phyloP scores from a whole-genome alignment of 1,140 invertebrate genomes.

The Triops longicaudatus region DNA sequence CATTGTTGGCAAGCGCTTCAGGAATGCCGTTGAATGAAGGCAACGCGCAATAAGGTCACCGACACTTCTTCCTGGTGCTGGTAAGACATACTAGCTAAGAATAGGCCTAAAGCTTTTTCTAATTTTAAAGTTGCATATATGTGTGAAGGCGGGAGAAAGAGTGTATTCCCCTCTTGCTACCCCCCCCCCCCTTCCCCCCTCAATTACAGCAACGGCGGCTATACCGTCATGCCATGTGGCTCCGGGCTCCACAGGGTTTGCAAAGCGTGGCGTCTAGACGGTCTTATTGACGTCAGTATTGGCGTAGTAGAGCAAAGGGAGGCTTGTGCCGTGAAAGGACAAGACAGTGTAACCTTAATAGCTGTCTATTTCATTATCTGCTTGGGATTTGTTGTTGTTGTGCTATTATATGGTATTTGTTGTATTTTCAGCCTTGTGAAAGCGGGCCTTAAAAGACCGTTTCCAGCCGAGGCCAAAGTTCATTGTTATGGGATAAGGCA shows the following conservation, averaged over 20 bases:
- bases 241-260: not conserved
- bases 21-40: too few species aligned
- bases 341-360: not conserved
- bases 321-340: not conserved
- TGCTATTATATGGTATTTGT: too few species aligned
- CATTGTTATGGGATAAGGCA: too few species aligned
- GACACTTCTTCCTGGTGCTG: not conserved
- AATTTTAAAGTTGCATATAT: not conserved
- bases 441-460: too few species aligned
- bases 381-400: too few species aligned
- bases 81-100: not conserved
- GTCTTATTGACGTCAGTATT: not conserved
- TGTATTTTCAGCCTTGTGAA: too few species aligned
- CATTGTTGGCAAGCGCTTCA: too few species aligned
- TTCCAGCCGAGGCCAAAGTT: too few species aligned
- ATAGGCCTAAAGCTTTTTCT: not conserved
- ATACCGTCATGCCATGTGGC: conserved; percentile 14
- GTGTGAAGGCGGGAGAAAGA: not conserved
- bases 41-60: too few species aligned
- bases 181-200: too few species aligned
- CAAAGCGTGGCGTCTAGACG: conserved; percentile 9
- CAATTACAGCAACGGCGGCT: not conserved
- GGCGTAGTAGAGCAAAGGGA: conserved; percentile 4
- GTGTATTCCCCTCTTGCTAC: too few species aligned
- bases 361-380: not conserved